A percentile compares a stretch with the other conserved stretches of the same genome.
Conservation (phyloP, 2,888 invertebrate genomes). For the Schizaphis graminum region DNA sequence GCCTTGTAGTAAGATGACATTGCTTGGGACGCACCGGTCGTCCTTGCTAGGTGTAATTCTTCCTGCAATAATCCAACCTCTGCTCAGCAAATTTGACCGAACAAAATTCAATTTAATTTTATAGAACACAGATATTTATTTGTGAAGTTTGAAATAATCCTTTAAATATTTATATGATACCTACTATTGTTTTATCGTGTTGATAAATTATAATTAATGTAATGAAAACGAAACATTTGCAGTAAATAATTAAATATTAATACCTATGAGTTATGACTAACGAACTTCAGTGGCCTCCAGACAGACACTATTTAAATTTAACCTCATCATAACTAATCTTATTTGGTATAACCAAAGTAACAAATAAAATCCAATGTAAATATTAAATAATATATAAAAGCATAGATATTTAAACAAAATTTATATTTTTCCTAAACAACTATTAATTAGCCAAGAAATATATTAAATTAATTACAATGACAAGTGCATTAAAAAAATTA, state of each 20-base stretch:
- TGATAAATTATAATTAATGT: not conserved
- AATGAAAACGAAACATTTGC: not conserved
- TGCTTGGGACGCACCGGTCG: constrained; percentile 62
- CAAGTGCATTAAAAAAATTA: not conserved
- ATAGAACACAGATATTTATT: not conserved
- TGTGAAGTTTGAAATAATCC: constrained; percentile 4
- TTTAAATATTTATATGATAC: not conserved
- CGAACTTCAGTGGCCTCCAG: constrained; percentile 32
- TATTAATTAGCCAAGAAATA: not conserved
- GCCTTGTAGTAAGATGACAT: constrained; percentile 63
- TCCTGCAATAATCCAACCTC: constrained; percentile 60
- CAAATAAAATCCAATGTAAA: not conserved
- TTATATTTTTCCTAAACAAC: not conserved
- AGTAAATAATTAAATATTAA: constrained; percentile 9
- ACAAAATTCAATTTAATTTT: constrained; percentile 13
- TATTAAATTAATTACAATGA: not conserved
- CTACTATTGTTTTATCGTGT: not conserved
- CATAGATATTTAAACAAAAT: not conserved
- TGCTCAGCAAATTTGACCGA: not conserved
- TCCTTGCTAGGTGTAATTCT: constrained; percentile 63
- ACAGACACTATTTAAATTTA: constrained; percentile 26
- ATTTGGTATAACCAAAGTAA: not conserved
- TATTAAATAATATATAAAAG: not conserved
- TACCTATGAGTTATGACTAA: not conserved
- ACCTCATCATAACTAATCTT: constrained; percentile 4